Evolutionary conservation across 2,797 vertebrate genomes (phyloP), one percentile per base, ranked within the genome.

Genomic region (Onychomys torridus): DNA sequence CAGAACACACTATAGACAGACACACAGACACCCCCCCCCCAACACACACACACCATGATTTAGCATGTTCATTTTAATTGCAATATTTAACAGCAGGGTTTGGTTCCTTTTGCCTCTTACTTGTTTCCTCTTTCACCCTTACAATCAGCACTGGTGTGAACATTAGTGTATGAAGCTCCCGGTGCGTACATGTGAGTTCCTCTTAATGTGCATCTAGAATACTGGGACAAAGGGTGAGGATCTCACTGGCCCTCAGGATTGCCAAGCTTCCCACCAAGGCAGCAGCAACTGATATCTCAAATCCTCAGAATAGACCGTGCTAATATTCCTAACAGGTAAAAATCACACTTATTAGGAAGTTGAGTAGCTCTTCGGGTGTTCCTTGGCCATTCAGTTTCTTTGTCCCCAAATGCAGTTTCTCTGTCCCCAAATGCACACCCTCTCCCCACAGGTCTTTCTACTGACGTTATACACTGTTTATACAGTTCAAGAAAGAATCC

Each of bases 11-110:
- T 27, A 49, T 27, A 57, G 14, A 34, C 12, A 43, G 8, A 59
- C 34, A 59, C n/a, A 77, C 37, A 59, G 6, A 32, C 29, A 34
- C 32, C 5, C 46, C 5, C 46, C 5, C 46, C 5, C n/a, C n/a
- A n/a, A 34, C 1, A 16, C 43, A 25, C 1, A 17, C 8, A 43
- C 34, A 16, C 16, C 2, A 2, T 16, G 29, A 78, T 67, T 43
- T 43, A 67, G 5, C 37, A 43, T 57, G 67, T 27, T 94, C n/a
- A 9, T 93, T 87, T 95, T 87, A 89, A 71, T 59, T 81, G 65
- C 10, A 76, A 49, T 52, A 69, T 89, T 75, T 73, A 73, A 73
- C 40, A 91, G 27, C 65, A 19, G 6, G 59, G n/a, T 37, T 90
- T 82, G 23, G 40, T 55, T 96, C 67, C 69, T 75, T 69, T 92